Conservation (phyloP, 2,113 vertebrate genomes). For the Pseudorectes ferrugineus region DNA sequence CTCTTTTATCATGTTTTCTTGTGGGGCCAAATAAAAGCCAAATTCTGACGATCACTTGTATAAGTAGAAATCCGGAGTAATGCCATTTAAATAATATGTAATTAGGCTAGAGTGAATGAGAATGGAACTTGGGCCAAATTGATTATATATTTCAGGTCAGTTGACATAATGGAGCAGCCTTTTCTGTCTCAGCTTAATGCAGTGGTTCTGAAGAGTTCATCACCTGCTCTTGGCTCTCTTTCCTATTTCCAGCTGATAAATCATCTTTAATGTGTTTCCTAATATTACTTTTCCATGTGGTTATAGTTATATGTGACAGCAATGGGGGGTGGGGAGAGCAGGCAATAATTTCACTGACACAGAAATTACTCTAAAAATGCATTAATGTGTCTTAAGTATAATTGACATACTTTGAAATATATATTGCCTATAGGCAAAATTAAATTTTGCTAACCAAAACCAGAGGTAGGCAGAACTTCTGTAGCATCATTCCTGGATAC, state of each 20-base stretch:
- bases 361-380: constrained; percentile 53
- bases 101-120: constrained; percentile 45
- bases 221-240: constrained; percentile 58
- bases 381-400: constrained; percentile 43
- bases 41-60: not conserved
- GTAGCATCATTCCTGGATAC: not conserved
- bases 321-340: not conserved
- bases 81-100: constrained; percentile 40
- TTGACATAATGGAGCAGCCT: constrained; percentile 58
- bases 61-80: constrained; percentile 38
- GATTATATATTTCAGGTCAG: constrained; percentile 62
- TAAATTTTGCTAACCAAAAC: not conserved
- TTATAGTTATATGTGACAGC: constrained; percentile 36
- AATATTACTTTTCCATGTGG: constrained; percentile 40
- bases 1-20: not conserved
- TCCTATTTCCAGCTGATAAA: constrained; percentile 64
- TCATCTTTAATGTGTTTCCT: constrained; percentile 59
- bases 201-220: constrained; percentile 61
- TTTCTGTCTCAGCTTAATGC: constrained; percentile 62
- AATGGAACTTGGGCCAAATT: constrained; percentile 50
- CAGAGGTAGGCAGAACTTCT: not conserved
- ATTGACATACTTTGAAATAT: constrained; percentile 43
- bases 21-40: constrained; percentile 32
- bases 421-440: constrained; percentile 11
- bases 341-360: constrained; percentile 49